These are phyloP conservation scores for Rotaria magnacalcarata DNA, from an alignment of 2,888 invertebrate genomes.

Conservation along the genomic window DNA sequence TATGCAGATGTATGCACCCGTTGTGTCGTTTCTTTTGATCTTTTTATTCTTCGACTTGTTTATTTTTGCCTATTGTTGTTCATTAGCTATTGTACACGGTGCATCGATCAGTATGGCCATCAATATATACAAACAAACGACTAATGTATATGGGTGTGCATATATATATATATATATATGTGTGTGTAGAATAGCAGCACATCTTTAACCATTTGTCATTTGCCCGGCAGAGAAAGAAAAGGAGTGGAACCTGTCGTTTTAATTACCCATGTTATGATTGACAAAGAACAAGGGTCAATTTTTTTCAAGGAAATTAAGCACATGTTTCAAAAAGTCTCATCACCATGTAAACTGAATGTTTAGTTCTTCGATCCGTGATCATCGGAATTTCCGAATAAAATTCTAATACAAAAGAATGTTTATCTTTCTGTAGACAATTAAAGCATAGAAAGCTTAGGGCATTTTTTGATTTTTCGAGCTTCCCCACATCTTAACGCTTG, in stretches of 20 bases:
- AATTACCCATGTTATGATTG: neutral
- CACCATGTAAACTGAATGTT: no score
- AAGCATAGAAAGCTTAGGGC: neutral
- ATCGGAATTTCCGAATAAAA: no score
- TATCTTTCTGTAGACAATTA: neutral
- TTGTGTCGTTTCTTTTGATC: slow-evolving; percentile 29
- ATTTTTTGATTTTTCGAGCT: neutral
- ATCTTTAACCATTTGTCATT: slow-evolving; percentile 29
- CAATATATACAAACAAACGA: neutral
- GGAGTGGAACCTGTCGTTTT: slow-evolving; percentile 20
- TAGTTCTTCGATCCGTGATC: no score
- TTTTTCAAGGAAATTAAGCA: no score
- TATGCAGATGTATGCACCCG: slow-evolving; percentile 29
- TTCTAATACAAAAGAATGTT: neutral
- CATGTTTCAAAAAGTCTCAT: no score
- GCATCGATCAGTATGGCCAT: slow-evolving; percentile 14
- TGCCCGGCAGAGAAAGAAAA: neutral
- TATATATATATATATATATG: no score
- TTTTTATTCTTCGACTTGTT: slow-evolving; percentile 18
- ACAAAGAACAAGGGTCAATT: neutral
- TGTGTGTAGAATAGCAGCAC: neutral
- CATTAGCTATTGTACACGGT: slow-evolving; percentile 29
- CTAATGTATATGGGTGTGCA: neutral
- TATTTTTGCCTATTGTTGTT: slow-evolving; percentile 26
- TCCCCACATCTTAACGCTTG: neutral